Base-by-base conservation (phyloP, 2,888 invertebrate species). In the Chrysina gloriosa region DNA sequence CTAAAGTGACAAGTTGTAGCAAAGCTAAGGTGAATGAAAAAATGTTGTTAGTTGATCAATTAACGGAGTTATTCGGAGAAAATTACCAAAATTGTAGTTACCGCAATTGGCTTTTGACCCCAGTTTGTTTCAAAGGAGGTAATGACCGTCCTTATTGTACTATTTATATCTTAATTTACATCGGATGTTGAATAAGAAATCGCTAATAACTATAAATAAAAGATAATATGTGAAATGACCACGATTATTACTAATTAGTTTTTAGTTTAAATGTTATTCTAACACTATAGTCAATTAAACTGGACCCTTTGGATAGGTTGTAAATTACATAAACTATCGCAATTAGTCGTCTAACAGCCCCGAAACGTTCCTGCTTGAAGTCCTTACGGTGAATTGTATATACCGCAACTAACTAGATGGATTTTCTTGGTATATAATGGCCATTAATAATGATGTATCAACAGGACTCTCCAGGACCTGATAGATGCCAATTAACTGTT, bases 1-100 rank as follows among this genome's bases (percentile, higher is more conserved):
- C 72, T 67, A 71, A 74, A 75, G 74, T 74, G 74, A 77, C 74
- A 74, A 74, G 69, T 73, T 72, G 52, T 69, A 56, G 9, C 19
- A 36, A 56, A 56, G 69, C 52, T 58, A 63, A 63, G 68, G 50
- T 67, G 61, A 56, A 63, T 68, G 73, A 74, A 73, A 71, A 69
- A 69, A 61, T 16, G 63, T 56, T 39, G 65, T 64, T 25, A 27
- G 42, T 65, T 42, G 50, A 69, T 67, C 68, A 70, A 63, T 65
- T 64, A 56, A 9, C 36, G 39, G 25, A 56, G 39, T 31, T 52
- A 52, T 23, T 48, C 14, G 11, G 11, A 25, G 36, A 36, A 36
- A 36, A 36, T 36, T 36, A 9, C 36, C 36, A n/a, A n/a, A n/a
- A n/a, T n/a, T n/a, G n/a, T n/a, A n/a, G n/a, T n/a, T n/a, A n/a